Evolutionary conservation across 2,888 invertebrate species (phyloP), one percentile per base, ranked within the genome.

Genomic region (Luffia ferchaultella): DNA sequence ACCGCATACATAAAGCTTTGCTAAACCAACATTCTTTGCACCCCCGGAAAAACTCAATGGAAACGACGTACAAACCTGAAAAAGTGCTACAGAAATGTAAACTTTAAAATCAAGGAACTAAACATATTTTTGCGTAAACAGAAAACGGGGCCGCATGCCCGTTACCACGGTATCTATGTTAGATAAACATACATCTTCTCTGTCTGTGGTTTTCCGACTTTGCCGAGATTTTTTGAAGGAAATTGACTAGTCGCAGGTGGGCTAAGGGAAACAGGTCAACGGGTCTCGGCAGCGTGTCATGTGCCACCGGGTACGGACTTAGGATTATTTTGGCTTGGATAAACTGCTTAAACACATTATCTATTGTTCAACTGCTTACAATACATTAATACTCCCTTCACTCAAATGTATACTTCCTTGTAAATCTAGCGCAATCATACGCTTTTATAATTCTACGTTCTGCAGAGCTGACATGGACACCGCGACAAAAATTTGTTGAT

Each of bases 201-300:
- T 79, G 78, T 77, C 76, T 79, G 78, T 75, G 62, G 73, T 71
- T 78, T 74, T 67, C 68, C 58, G 66, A 74, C 30, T 12, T 3
- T 12, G 12, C 30, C 30, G 71, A 19, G 41, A 16, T 80, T 80
- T 76, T 79, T 73, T 72, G 71, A 76, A 70, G 73, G 72, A 77
- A 80, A 82, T 82, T 80, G 76, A 80, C 79, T 76, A 68, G 80
- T 76, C 65, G 70, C 75, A 70, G 70, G 65, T 73, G 73, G 70
- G 18, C 65, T 70, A 65, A 67, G 71, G 72, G 74, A 82, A 82
- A 67, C 76, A 70, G 83, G 82, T 80, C 82, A 82, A 74, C 76
- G 64, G 76, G 78, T 73, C 73, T 74, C 65, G 62, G 64, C 63
- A 59, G 63, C 70, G 67, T 78, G 76, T 80, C 79, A 79, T 73